Base-by-base conservation (phyloP, 2,113 vertebrate species). In the Gallinago media region DNA sequence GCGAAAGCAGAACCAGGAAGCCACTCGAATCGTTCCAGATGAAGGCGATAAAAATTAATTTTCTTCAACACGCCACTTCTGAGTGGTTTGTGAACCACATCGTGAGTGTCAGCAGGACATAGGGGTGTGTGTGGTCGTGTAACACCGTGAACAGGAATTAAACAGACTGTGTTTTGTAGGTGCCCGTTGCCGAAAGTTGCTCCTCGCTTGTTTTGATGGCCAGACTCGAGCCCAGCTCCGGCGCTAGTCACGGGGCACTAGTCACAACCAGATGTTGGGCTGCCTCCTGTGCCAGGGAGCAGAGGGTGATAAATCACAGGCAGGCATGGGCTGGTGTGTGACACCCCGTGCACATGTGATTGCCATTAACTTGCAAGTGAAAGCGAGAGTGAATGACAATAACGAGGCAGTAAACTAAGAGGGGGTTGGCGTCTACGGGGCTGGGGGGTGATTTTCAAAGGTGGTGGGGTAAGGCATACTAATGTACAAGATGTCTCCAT, bases 241-340 rank as follows among this genome's bases (percentile, higher is more conserved):
- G 85, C 0, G 0, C 36, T 38, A 38, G 38, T 38, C 38, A 66
- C 1, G 55, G 74, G 85, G 89, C 89, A 82, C 58, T 62, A 91
- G 70, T 85, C 62, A 79, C 54, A 54, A 73, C 54, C 94, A 94
- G 92, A 96, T 96, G 95, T 76, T 83, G 92, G 58, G 54, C 92
- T 92, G 74, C 77, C 86, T 91, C 4, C 3, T 70, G 85, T 76
- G 89, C 81, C 78, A 65, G 92, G 92, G 93, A 93, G 75, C 5
- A 10, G 63, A 21, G 54, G 66, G 89, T 70, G 72, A 88, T 93
- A 92, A 96, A 92, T 95, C 93, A 88, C 81, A 70, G 85, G 13
- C 61, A 85, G 87, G 49, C 49, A 56, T 70, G 74, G 72, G 71
- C 10, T 80, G 94, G 80, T 61, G 36, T 66, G 83, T 80, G 78